A percentile compares a stretch with the other conserved stretches of the same genome.
phyloP scores from a whole-genome alignment of 2,888 invertebrate species.

The Blera fallax region DNA sequence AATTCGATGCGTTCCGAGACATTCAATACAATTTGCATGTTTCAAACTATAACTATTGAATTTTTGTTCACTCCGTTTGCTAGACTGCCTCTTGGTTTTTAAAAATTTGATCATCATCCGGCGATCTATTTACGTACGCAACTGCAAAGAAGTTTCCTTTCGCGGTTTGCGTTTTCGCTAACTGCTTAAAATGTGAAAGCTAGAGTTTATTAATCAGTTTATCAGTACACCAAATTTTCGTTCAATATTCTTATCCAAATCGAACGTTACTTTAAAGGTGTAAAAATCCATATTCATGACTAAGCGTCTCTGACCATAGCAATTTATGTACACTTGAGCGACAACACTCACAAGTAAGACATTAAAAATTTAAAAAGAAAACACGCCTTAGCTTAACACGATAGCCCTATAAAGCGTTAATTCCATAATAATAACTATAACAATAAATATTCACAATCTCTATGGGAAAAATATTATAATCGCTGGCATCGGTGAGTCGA shows the following conservation, averaged over 20 bases:
- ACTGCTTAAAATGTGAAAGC: too few species aligned
- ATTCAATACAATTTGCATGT: too few species aligned
- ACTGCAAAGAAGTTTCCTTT: too few species aligned
- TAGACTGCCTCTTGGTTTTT: too few species aligned
- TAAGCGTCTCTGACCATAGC: background rate
- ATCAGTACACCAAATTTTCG: background rate
- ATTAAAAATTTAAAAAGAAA: background rate
- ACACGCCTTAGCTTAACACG: background rate
- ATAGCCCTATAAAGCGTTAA: background rate
- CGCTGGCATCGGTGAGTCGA: background rate
- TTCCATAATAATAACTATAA: conserved; percentile 2
- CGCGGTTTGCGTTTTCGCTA: too few species aligned
- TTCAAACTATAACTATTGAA: too few species aligned
- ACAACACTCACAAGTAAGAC: conserved; percentile 5
- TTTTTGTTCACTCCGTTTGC: too few species aligned
- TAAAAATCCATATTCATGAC: conserved; percentile 12
- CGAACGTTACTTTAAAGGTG: background rate
- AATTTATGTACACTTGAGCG: conserved; percentile 5
- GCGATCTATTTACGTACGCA: too few species aligned
- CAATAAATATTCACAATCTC: conserved; percentile 48
- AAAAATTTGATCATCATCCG: too few species aligned
- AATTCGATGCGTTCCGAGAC: too few species aligned
- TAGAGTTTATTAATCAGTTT: background rate
- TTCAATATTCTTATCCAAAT: background rate
- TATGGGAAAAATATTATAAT: conserved; percentile 48